Evolutionary conservation across 2,797 vertebrate species (phyloP).

Genomic region (Hippocampus kuda): DNA sequence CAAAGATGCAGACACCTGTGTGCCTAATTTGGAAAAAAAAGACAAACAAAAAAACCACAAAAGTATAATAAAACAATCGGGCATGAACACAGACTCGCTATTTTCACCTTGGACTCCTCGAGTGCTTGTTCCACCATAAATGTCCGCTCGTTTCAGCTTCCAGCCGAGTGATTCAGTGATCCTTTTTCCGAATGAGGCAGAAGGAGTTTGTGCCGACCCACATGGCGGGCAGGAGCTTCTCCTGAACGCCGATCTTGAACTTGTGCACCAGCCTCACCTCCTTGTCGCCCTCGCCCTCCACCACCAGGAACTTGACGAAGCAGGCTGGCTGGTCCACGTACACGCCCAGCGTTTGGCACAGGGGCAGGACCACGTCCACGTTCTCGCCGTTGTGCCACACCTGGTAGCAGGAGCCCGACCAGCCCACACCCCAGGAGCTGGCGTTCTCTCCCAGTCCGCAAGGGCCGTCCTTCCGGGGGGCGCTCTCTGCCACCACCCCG

Average conservation of each 20-base stretch:
- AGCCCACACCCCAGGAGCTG: slow-evolving; percentile 68
- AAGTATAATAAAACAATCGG: slow-evolving; percentile 11
- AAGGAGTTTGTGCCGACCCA: slow-evolving; percentile 66
- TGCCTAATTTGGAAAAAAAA: slow-evolving; percentile 7
- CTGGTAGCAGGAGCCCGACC: slow-evolving; percentile 67
- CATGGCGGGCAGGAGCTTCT: slow-evolving; percentile 66
- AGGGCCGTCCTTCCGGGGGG: slow-evolving; percentile 58
- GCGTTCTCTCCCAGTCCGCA: slow-evolving; percentile 69
- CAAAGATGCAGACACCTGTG: background rate
- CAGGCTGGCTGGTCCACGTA: slow-evolving; percentile 71
- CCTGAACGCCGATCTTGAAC: slow-evolving; percentile 50
- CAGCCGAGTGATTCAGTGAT: slow-evolving; percentile 34
- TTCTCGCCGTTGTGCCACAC: slow-evolving; percentile 68
- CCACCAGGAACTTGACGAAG: slow-evolving; percentile 61
- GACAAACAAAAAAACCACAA: slow-evolving; percentile 9
- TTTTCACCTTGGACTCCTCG: slow-evolving; percentile 35
- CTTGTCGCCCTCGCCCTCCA: slow-evolving; percentile 52
- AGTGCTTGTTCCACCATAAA: slow-evolving; percentile 9
- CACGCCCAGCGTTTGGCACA: slow-evolving; percentile 49
- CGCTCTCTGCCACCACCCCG: slow-evolving; percentile 47
- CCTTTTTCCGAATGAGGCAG: slow-evolving; percentile 56
- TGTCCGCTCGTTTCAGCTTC: slow-evolving; percentile 5
- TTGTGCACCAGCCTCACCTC: slow-evolving; percentile 62
- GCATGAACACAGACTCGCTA: background rate
- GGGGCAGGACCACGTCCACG: slow-evolving; percentile 44